Conservation (phyloP, 30 jellyfish, hydroid and myxozoan genomes). For the Calvadosia cruxmelitensis region DNA sequence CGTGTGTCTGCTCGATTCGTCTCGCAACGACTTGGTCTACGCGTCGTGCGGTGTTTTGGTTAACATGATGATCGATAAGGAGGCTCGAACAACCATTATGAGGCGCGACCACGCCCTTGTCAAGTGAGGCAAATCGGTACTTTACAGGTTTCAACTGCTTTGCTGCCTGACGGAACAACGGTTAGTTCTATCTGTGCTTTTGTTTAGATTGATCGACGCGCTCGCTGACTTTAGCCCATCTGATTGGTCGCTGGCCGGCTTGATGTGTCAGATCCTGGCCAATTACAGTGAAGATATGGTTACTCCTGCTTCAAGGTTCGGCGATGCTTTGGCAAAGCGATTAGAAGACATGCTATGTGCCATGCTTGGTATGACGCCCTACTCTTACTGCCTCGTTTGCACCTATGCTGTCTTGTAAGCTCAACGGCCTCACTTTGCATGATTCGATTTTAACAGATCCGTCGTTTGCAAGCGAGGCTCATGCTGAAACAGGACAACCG, state of each 20-base stretch:
- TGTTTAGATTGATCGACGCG: constrained; percentile 56
- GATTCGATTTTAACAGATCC: neutral
- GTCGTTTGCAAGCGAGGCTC: neutral
- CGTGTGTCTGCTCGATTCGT: constrained; percentile 54
- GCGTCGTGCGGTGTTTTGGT: constrained; percentile 75
- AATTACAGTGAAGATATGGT: constrained; percentile 74
- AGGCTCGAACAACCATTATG: constrained; percentile 2
- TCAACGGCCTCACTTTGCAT: too few relatives aligned
- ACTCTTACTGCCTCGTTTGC: too few relatives aligned
- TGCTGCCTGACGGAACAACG: too few relatives aligned
- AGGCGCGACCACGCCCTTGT: neutral
- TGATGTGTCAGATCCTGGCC: constrained; percentile 82
- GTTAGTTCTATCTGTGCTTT: too few relatives aligned
- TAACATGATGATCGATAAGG: constrained; percentile 68
- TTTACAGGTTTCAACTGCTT: too few relatives aligned
- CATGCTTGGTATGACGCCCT: constrained; percentile 54
- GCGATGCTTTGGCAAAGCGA: constrained; percentile 62
- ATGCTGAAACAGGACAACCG: neutral
- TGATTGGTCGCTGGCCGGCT: constrained; percentile 86
- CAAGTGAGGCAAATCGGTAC: too few relatives aligned
- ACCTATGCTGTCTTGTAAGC: too few relatives aligned
- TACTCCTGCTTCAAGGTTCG: constrained; percentile 52
- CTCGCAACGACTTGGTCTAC: constrained; percentile 47
- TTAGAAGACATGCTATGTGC: constrained; percentile 40
- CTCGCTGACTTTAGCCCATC: constrained; percentile 67